These are phyloP conservation scores for Semaprochilodus insignis DNA, from an alignment of 2,797 vertebrate species.

Conservation along the genomic window DNA sequence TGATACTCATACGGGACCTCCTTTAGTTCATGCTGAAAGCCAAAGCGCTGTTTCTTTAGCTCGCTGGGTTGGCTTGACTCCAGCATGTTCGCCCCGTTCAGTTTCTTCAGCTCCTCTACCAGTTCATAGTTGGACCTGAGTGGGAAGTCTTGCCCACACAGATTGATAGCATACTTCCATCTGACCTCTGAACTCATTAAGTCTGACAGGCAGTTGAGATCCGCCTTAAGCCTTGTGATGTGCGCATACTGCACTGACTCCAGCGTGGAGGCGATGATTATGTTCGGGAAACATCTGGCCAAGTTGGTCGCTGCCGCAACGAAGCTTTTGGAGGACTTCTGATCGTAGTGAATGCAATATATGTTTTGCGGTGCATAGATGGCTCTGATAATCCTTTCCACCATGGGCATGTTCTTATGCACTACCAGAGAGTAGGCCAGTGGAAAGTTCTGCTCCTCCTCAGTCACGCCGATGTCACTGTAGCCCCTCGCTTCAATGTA, in stretches of 20 bases:
- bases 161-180: slow-evolving; percentile 94
- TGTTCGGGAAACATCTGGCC: slow-evolving; percentile 85
- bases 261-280: slow-evolving; percentile 88
- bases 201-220: slow-evolving; percentile 93
- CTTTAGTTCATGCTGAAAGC: slow-evolving; percentile 82
- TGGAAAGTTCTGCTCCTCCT: slow-evolving; percentile 83
- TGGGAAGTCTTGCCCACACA: slow-evolving; percentile 95
- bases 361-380: slow-evolving; percentile 87
- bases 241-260: slow-evolving; percentile 90
- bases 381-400: slow-evolving; percentile 90
- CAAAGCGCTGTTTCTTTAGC: slow-evolving; percentile 86
- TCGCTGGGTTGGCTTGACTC: slow-evolving; percentile 85
- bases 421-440: slow-evolving; percentile 92
- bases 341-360: slow-evolving; percentile 94
- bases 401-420: slow-evolving; percentile 91
- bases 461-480: slow-evolving; percentile 72
- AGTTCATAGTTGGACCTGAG: slow-evolving; percentile 88
- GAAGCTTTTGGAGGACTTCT: slow-evolving; percentile 83
- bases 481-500: slow-evolving; percentile 82
- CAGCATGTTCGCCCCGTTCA: slow-evolving; percentile 88
- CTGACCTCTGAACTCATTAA: slow-evolving; percentile 81
- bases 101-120: slow-evolving; percentile 83
- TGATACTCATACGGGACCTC: slow-evolving; percentile 81
- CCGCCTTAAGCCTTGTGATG: slow-evolving; percentile 89
- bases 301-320: slow-evolving; percentile 84